Conservation (phyloP, 2,113 vertebrate genomes). For the Ictalurus punctatus region DNA sequence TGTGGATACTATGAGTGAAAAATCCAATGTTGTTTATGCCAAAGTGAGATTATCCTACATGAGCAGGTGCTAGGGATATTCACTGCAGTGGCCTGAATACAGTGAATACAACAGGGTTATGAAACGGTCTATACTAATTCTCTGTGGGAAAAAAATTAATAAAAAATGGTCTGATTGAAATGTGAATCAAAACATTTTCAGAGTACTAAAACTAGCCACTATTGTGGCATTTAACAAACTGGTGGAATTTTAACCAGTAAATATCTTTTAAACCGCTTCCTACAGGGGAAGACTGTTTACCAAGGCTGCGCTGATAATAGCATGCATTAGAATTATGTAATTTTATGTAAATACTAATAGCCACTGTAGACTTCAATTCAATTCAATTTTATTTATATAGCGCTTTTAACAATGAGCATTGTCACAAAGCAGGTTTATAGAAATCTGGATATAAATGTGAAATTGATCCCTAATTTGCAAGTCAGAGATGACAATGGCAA, state of each 20-base stretch:
- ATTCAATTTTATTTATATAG: neutral
- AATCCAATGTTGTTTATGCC: slow-evolving; percentile 48
- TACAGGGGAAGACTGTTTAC: neutral
- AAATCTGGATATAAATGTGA: neutral
- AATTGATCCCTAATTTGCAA: neutral
- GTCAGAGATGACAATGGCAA: neutral
- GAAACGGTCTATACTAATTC: slow-evolving; percentile 37
- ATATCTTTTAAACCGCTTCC: neutral
- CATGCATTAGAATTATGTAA: slow-evolving; percentile 43
- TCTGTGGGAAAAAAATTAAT: slow-evolving; percentile 26
- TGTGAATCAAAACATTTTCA: neutral
- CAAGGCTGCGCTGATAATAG: slow-evolving; percentile 26
- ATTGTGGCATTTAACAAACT: neutral
- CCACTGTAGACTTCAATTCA: neutral
- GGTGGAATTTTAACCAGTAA: neutral
- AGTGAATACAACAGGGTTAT: slow-evolving; percentile 55
- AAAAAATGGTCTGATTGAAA: neutral
- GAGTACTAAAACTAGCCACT: neutral
- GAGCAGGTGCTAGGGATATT: slow-evolving; percentile 58
- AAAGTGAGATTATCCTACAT: slow-evolving; percentile 40
- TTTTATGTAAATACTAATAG: slow-evolving; percentile 40
- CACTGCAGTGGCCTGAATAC: slow-evolving; percentile 57
- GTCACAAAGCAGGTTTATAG: neutral
- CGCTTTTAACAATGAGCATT: neutral
- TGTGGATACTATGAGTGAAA: slow-evolving; percentile 21